phyloP scores from a whole-genome alignment of 2,113 vertebrate species.

The Condylura cristata region DNA sequence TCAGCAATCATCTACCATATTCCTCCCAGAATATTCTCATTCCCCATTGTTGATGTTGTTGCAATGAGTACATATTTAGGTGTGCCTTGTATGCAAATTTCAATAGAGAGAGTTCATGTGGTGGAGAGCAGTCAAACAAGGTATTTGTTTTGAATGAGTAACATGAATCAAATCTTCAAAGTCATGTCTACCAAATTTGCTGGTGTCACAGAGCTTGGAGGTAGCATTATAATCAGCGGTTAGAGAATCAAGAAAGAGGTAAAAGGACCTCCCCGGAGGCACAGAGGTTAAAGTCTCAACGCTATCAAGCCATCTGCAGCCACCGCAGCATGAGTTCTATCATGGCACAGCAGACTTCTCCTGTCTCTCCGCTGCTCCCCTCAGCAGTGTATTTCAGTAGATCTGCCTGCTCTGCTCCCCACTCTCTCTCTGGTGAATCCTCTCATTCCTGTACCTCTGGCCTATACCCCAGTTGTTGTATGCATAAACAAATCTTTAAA shows the following conservation, averaged over 20 bases:
- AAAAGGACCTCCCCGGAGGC: too few species aligned
- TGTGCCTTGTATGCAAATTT: background rate
- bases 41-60: background rate
- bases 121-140: background rate
- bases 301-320: too few species aligned
- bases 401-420: too few species aligned
- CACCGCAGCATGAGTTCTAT: too few species aligned
- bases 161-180: background rate
- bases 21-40: constrained; percentile 13
- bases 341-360: too few species aligned
- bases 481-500: too few species aligned
- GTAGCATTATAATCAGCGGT: background rate
- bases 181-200: background rate
- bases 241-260: background rate
- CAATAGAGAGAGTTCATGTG: background rate
- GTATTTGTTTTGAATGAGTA: constrained; percentile 18
- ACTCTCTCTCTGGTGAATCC: too few species aligned
- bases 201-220: background rate
- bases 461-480: too few species aligned
- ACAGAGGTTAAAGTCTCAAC: too few species aligned
- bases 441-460: too few species aligned
- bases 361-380: too few species aligned
- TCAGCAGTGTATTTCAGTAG: too few species aligned
- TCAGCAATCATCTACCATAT: background rate
- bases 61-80: background rate